These are phyloP conservation scores for Pelecanus crispus DNA, from an alignment of 2,113 vertebrate species.

Conservation along the genomic window DNA sequence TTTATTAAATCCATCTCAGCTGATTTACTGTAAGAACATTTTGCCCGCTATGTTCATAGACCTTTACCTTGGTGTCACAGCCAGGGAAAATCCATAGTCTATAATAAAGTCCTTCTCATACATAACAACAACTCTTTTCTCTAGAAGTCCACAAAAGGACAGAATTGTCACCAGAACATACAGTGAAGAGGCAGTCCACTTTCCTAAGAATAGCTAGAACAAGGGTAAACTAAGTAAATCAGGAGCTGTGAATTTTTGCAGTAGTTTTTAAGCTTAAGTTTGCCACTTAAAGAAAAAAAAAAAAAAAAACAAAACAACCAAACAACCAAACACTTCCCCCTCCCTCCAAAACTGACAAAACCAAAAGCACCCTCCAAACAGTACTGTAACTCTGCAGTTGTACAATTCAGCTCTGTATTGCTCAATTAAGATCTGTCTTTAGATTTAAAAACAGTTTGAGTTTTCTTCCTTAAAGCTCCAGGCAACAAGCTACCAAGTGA, in stretches of 20 bases:
- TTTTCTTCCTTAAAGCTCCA: neutral
- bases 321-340: neutral
- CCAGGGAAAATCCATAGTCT: neutral
- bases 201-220: neutral
- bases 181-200: neutral
- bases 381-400: neutral
- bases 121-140: neutral
- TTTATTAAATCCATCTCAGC: neutral
- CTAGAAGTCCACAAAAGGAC: neutral
- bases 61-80: neutral
- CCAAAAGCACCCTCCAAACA: neutral
- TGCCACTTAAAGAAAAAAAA: neutral
- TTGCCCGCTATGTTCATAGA: neutral
- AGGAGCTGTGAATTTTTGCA: neutral
- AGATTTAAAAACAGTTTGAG: neutral
- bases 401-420: neutral
- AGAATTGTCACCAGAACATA: neutral
- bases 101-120: neutral
- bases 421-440: neutral
- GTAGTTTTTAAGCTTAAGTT: neutral
- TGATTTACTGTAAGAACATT: neutral
- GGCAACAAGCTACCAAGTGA: neutral
- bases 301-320: too few relatives aligned
- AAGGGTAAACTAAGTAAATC: neutral
- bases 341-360: neutral